Evolutionary conservation across 2,113 vertebrate genomes (phyloP).

Genomic region (Python bivittatus): DNA sequence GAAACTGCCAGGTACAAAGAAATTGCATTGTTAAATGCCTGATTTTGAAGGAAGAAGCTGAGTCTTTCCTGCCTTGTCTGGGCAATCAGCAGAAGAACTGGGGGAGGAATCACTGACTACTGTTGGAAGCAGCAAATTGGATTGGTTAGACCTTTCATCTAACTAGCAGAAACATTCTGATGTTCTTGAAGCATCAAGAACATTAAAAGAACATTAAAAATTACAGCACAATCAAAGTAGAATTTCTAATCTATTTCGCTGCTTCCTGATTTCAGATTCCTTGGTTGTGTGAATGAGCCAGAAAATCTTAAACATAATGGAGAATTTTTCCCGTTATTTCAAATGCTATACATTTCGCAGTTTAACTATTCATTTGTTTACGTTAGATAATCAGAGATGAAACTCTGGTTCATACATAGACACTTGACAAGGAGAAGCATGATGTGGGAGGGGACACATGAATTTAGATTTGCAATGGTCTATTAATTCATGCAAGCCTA

Average conservation of each 20-base stretch:
- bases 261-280: slow-evolving; percentile 8
- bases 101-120: neutral
- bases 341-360: neutral
- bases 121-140: neutral
- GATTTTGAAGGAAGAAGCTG: neutral
- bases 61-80: neutral
- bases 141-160: neutral
- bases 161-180: neutral
- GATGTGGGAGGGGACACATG: neutral
- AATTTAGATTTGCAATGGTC: neutral
- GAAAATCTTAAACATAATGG: neutral
- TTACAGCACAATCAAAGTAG: neutral
- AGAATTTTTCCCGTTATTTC: neutral
- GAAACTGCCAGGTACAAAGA: neutral
- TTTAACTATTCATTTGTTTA: neutral
- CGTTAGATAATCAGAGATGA: neutral
- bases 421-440: neutral
- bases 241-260: neutral
- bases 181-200: neutral
- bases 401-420: neutral
- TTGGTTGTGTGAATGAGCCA: slow-evolving; percentile 8
- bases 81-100: neutral
- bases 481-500: neutral
- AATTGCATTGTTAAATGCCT: neutral
- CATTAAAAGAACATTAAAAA: neutral